A percentile compares a stretch with the other conserved stretches of the same genome.
These are phyloP conservation scores for Mechanitis messenoides DNA, from an alignment of 2,888 invertebrate species.

Conservation along the genomic window DNA sequence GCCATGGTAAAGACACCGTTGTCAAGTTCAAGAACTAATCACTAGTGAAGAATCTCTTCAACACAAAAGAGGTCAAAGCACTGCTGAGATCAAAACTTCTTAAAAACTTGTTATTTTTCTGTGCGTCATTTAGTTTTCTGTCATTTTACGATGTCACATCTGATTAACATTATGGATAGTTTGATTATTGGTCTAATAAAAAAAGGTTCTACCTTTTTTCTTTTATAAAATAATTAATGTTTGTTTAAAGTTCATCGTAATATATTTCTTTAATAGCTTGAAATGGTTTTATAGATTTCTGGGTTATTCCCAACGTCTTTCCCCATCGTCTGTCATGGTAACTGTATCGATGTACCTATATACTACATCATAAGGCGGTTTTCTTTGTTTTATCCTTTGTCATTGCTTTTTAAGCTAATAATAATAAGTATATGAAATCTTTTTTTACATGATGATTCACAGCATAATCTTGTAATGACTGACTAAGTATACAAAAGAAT, in stretches of 20 bases:
- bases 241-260: too few relatives aligned
- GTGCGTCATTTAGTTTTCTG: conserved; percentile 1
- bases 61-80: conserved; percentile 14
- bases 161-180: not conserved
- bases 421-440: too few relatives aligned
- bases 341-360: conserved; percentile 1
- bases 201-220: too few relatives aligned
- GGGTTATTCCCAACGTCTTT: conserved; percentile 6
- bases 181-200: not conserved
- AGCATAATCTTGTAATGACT: too few relatives aligned
- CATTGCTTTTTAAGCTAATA: not conserved
- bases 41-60: conserved; percentile 13
- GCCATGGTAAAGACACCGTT: conserved; percentile 11
- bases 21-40: conserved; percentile 24
- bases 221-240: too few relatives aligned
- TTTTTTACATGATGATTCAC: too few relatives aligned
- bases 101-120: not conserved
- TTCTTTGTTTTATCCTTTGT: not conserved
- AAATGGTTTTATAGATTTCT: not conserved
- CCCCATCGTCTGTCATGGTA: not conserved
- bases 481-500: too few relatives aligned
- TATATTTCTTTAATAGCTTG: not conserved
- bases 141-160: not conserved
- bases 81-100: conserved; percentile 12
- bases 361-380: not conserved